Percentiles rank a stretch among this genome's conserved stretches.
These are phyloP conservation scores for Eupristina koningsbergeri DNA, from an alignment of 1,140 invertebrate species.

Conservation along the genomic window DNA sequence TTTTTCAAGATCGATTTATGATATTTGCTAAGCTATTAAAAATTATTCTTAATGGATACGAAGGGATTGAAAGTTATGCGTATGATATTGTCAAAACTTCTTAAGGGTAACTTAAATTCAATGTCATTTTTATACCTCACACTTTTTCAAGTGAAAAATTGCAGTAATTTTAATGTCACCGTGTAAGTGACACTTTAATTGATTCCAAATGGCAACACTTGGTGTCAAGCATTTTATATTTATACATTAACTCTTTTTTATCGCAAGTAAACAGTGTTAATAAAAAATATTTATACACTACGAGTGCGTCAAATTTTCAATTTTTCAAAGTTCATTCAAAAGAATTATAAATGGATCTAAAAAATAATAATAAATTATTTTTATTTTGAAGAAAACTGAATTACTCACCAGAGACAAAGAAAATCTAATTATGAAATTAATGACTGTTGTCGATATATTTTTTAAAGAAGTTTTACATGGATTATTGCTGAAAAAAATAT, in stretches of 20 bases:
- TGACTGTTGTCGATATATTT: too few species aligned
- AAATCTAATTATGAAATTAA: too few species aligned
- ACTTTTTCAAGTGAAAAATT: slow-evolving; percentile 5
- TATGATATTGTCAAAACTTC: background rate
- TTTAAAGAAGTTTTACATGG: too few species aligned
- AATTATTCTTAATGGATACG: background rate
- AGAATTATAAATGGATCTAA: too few species aligned
- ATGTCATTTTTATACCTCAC: slow-evolving; percentile 11
- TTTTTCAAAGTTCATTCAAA: too few species aligned
- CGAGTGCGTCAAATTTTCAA: background rate
- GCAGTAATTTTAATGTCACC: background rate
- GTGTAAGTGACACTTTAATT: slow-evolving; percentile 22
- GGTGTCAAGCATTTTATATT: background rate
- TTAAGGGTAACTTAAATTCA: background rate
- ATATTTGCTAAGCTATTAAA: background rate
- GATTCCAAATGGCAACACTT: slow-evolving; percentile 6
- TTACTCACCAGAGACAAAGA: too few species aligned
- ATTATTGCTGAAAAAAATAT: too few species aligned
- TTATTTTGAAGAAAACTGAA: too few species aligned
- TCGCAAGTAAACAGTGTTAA: background rate
- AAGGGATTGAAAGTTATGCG: background rate
- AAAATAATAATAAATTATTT: too few species aligned
- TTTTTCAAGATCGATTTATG: too few species aligned
- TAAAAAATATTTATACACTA: background rate
- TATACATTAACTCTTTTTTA: background rate